phyloP scores from a whole-genome alignment of 2,113 vertebrate genomes.

The Myiozetetes cayanensis region DNA sequence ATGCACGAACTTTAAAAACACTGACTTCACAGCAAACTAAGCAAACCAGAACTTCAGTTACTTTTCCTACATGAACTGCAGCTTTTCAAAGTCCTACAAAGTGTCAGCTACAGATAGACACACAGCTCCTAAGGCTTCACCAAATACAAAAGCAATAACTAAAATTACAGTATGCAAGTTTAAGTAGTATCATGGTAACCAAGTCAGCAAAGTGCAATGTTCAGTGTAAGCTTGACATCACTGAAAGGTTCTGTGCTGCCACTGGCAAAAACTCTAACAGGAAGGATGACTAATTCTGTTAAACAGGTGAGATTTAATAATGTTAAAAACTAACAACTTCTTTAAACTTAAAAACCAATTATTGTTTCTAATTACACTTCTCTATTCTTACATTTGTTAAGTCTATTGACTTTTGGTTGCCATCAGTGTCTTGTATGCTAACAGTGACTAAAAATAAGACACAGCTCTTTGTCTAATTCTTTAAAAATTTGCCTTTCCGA shows the following conservation, averaged over 20 bases:
- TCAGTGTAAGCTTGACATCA: neutral
- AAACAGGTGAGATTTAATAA: neutral
- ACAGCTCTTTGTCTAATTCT: neutral
- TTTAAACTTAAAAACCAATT: neutral
- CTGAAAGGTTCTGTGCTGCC: neutral
- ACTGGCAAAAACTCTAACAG: neutral
- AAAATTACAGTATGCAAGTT: neutral
- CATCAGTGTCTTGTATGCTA: neutral
- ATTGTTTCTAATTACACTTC: neutral
- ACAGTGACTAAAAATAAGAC: neutral
- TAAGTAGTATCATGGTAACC: neutral
- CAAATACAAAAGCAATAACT: neutral
- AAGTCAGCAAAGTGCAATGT: neutral
- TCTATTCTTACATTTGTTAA: neutral
- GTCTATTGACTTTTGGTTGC: neutral
- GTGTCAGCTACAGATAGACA: neutral
- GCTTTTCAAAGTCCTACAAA: neutral
- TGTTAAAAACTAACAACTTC: neutral
- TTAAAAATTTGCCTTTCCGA: neutral
- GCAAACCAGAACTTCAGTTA: neutral
- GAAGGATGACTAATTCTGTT: neutral
- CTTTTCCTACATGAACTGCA: neutral
- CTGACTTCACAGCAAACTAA: neutral
- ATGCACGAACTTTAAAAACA: neutral
- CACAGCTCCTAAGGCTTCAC: neutral